Conservation (phyloP, 2,797 vertebrate species). For the Podarcis lilfordi region DNA sequence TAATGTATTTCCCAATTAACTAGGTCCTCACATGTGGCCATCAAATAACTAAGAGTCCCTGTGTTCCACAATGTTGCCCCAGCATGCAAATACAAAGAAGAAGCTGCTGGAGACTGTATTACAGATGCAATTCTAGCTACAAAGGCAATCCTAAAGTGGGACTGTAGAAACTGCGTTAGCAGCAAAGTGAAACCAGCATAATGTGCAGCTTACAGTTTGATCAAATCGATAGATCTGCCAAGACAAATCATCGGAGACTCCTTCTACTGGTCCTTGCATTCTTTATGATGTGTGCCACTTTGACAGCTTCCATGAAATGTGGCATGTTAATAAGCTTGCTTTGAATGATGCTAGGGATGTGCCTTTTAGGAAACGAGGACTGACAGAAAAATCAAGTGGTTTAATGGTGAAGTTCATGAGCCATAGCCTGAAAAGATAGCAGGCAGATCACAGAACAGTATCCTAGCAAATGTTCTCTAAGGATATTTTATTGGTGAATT, state of each 20-base stretch:
- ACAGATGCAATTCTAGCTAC: background rate
- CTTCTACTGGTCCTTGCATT: background rate
- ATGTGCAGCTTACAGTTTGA: background rate
- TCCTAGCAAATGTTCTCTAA: background rate
- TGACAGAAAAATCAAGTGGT: background rate
- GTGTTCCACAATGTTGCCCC: background rate
- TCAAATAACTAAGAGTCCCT: background rate
- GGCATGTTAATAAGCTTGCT: background rate
- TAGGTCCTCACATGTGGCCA: background rate
- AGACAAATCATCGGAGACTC: background rate
- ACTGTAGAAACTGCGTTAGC: background rate
- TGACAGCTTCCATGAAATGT: background rate
- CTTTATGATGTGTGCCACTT: background rate
- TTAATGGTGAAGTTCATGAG: background rate
- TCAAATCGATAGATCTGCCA: background rate
- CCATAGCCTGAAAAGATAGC: background rate
- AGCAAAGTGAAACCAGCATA: background rate
- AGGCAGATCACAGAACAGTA: background rate
- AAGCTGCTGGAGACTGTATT: background rate
- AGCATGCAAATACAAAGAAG: background rate
- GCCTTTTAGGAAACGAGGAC: background rate
- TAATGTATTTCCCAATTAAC: too few species aligned
- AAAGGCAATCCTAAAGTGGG: background rate
- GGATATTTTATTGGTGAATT: background rate
- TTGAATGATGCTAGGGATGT: background rate